These are phyloP conservation scores for Scaeva pyrastri DNA, from an alignment of 2,888 invertebrate species.

Conservation along the genomic window DNA sequence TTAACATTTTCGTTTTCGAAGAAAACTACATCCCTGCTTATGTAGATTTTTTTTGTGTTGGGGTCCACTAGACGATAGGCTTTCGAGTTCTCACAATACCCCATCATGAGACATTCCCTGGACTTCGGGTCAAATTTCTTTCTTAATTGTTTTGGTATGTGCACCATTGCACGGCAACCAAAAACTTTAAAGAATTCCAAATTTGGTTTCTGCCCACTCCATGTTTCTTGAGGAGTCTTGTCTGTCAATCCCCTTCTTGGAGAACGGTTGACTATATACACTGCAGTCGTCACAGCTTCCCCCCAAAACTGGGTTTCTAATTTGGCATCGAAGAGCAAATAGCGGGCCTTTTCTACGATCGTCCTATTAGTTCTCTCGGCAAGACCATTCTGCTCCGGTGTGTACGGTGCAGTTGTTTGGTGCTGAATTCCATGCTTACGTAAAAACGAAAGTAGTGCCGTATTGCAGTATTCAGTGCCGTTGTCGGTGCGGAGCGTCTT, in stretches of 20 bases:
- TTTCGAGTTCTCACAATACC: conserved; percentile 10
- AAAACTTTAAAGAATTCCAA: conserved; percentile 17
- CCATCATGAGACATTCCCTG: conserved; percentile 1
- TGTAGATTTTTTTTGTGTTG: background rate
- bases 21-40: conserved; percentile 28
- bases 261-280: too few species aligned
- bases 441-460: background rate
- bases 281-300: conserved; percentile 77
- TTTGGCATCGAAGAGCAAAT: conserved; percentile 71
- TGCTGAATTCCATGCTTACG: background rate
- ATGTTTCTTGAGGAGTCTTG: conserved; percentile 14
- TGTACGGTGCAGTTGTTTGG: conserved; percentile 30
- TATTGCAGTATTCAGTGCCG: conserved; percentile 20
- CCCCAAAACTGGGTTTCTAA: conserved; percentile 66
- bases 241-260: too few species aligned
- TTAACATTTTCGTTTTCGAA: too few species aligned
- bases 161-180: conserved; percentile 25
- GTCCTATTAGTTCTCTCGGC: too few species aligned
- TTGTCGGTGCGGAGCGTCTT: conserved; percentile 16
- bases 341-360: conserved; percentile 75
- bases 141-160: conserved; percentile 25
- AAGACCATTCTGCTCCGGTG: conserved; percentile 48
- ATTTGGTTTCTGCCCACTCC: conserved; percentile 15
- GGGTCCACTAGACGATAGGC: background rate
- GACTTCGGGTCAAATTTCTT: too few species aligned